Conservation (phyloP, 2,888 invertebrate species). For the Ochropleura leucogaster region DNA sequence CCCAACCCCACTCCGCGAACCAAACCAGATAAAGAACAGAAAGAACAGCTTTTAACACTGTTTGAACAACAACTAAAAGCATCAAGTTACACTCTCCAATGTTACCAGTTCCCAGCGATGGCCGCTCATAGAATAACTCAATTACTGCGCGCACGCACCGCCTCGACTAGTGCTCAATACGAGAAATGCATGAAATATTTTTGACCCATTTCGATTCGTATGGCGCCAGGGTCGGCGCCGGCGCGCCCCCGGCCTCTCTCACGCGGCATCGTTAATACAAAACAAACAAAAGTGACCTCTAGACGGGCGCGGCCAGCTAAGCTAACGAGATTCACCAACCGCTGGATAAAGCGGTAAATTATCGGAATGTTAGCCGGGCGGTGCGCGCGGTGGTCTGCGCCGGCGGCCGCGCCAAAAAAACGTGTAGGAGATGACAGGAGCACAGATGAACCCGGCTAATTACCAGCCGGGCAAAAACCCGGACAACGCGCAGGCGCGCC, state of each 20-base stretch:
- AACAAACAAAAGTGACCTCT: conserved; percentile 90
- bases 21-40: conserved; percentile 74
- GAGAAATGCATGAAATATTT: conserved; percentile 88
- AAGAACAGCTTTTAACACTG: conserved; percentile 75
- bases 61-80: conserved; percentile 83
- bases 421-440: conserved; percentile 89
- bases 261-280: conserved; percentile 88
- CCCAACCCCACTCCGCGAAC: conserved; percentile 74
- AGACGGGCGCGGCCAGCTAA: conserved; percentile 83
- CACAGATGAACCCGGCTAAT: conserved; percentile 86
- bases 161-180: conserved; percentile 79
- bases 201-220: conserved; percentile 84
- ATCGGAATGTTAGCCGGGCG: conserved; percentile 85
- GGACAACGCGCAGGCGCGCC: conserved; percentile 79
- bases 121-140: conserved; percentile 81
- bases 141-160: conserved; percentile 79
- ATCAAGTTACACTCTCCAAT: conserved; percentile 76
- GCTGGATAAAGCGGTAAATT: conserved; percentile 90
- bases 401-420: conserved; percentile 83
- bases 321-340: conserved; percentile 90
- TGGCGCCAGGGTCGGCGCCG: conserved; percentile 88
- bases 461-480: conserved; percentile 83
- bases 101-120: conserved; percentile 67
- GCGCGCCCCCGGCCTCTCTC: conserved; percentile 87
- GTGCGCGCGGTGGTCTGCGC: conserved; percentile 85